Evolutionary conservation across 2,888 invertebrate species (phyloP), one percentile per base, ranked within the genome.

Genomic region (Napeogenes inachia): DNA sequence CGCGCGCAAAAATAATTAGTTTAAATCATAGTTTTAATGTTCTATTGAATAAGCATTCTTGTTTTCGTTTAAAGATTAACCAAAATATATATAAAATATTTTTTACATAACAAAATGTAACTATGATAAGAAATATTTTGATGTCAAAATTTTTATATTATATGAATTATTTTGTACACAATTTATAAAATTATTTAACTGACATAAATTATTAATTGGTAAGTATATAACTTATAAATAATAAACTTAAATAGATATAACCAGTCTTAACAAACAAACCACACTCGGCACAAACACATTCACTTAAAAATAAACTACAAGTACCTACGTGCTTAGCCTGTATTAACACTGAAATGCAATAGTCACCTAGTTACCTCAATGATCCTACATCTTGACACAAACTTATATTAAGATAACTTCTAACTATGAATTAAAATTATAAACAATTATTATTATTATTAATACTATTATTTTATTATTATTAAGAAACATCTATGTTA

Each of bases 1-100:
- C 85, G 85, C 85, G 87, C 85, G 84, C 82, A 83, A 66, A 67
- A 64, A 62, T 56, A 57, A 10, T 42, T 42, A 42, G 3, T 42
- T 12, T 42, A 42, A 42, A 12, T 42, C 8, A 3, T 3, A 10
- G 2, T 42, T 10, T 10, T 42, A 42, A 10, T 10, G 42, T 42
- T 42, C 8, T 42, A 10, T 42, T 42, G 5, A 21, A 21, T 21
- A 21, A 21, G 21, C 21, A 21, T 21, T 21, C 21, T 21, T 21
- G 21, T 21, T 21, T 21, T 21, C 21, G 21, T 21, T 21, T 21
- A 21, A 21, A 21, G 21, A 21, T 21, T 21, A 21, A 21, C 21
- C 21, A 21, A 21, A 21, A 21, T 21, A 21, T 21, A 21, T 21
- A 21, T 21, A 21, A 21, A 21, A 21, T 21, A 21, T 1, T 21